Base-by-base conservation (phyloP, 2,888 invertebrate species). In the Carterocephalus palaemon region DNA sequence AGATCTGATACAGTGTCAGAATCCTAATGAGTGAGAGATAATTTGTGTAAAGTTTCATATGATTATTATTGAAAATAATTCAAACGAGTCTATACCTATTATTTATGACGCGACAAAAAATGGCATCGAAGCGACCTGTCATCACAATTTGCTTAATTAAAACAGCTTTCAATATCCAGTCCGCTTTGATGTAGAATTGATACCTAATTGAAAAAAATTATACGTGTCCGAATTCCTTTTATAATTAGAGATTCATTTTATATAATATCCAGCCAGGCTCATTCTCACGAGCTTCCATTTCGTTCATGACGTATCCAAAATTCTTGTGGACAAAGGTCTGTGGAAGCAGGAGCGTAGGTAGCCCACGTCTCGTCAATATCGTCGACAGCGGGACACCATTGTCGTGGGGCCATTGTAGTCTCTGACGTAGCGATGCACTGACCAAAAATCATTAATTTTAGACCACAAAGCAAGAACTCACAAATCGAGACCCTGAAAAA, bases 401-500 rank as follows among this genome's bases (percentile, higher is more conserved):
- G 86, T 86, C 80, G 77, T 75, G 63, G 43, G 34, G 34, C 75
- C 67, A 75, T 85, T 84, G 83, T 85, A 67, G 59, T 19, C 63
- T 54, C 72, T 65, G 71, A 71, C 72, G 73, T 71, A 66, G 68
- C 73, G 67, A 67, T 74, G 77, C 75, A 73, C 80, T 81, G 83
- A 78, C 84, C 79, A 79, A 80, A 84, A 86, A 84, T 85, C 86
- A 86, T 86, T 86, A 86, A 86, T 86, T 85, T 81, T 78, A 70
- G 76, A 83, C 73, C 83, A 84, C 86, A 86, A 86, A 83, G 84
- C 80, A 67, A 72, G 84, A 82, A 83, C 84, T 79, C 86, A 85
- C 85, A 83, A 82, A 83, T 83, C 79, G 82, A 81, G 74, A 65
- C 62, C 54, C 72, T 77, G 77, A 79, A 81, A 70, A 81, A 84